phyloP scores from a whole-genome alignment of 2,888 invertebrate genomes.

The Idaea dimidiata region DNA sequence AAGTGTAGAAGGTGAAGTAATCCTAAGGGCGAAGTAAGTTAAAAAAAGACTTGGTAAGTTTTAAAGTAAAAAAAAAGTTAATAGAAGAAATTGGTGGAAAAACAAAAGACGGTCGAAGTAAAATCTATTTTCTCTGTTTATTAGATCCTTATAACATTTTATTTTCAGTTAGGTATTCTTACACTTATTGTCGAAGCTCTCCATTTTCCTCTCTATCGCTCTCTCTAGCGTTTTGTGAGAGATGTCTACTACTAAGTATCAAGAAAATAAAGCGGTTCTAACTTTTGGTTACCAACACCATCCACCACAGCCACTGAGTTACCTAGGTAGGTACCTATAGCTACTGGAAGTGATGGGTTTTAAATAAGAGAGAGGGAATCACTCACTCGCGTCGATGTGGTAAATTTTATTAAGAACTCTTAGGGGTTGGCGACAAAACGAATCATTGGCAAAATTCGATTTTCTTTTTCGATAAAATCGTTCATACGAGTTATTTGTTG shows the following conservation, averaged over 20 bases:
- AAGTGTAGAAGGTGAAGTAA: no score
- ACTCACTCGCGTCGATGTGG: neutral
- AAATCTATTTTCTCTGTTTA: no score
- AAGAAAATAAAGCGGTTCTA: neutral
- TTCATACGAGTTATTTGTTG: neutral
- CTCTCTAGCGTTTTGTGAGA: neutral
- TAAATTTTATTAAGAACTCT: neutral
- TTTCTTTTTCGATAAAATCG: neutral
- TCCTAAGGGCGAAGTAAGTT: no score
- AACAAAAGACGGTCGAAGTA: no score
- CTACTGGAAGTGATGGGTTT: neutral
- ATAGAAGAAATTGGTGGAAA: no score
- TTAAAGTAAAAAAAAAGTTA: no score
- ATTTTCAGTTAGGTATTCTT: no score
- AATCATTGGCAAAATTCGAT: neutral
- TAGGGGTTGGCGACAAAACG: neutral
- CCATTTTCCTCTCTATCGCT: neutral
- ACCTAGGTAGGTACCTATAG: neutral
- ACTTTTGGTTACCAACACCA: neutral
- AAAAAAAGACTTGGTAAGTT: no score
- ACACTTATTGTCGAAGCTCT: neutral
- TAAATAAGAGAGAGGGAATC: neutral
- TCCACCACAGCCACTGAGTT: neutral
- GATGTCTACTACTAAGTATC: neutral
- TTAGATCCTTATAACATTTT: no score